Evolutionary conservation across 2,797 vertebrate species (phyloP).

Genomic region (Eidolon dupreanum): DNA sequence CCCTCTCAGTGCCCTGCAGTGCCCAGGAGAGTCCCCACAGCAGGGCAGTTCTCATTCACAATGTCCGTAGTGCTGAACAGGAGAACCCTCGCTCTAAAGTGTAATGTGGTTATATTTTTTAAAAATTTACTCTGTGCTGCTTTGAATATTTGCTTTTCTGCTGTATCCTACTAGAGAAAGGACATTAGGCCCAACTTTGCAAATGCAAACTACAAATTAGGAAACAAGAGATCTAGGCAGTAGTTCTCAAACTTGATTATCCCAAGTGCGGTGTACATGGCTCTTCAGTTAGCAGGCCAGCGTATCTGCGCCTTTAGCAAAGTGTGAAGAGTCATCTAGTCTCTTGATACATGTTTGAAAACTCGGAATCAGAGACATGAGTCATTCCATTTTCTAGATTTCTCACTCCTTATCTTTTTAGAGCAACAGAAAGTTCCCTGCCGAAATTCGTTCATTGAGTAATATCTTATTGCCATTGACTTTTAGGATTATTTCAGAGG

Average conservation of each 20-base stretch:
- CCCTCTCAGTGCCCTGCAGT: neutral
- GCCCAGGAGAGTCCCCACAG: neutral
- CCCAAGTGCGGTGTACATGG: neutral
- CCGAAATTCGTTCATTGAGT: neutral
- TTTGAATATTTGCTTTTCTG: constrained; percentile 44
- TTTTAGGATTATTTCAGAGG: constrained; percentile 13
- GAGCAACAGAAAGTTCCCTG: neutral
- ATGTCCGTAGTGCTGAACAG: neutral
- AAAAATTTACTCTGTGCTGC: neutral
- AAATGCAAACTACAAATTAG: constrained; percentile 9
- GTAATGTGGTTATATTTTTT: neutral
- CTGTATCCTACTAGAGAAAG: neutral
- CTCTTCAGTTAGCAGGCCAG: neutral
- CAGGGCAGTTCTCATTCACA: neutral
- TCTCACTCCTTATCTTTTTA: neutral
- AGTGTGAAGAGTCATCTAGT: neutral
- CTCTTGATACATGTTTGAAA: neutral
- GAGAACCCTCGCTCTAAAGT: neutral
- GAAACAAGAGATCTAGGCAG: neutral
- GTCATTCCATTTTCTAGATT: neutral
- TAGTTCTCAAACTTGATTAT: neutral
- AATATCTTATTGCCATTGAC: neutral
- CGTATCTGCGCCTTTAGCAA: neutral
- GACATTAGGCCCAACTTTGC: neutral
- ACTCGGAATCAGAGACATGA: neutral